Percentiles rank a stretch among this genome's conserved stretches.
phyloP scores from a whole-genome alignment of 1,140 invertebrate genomes.

The Trichoplusia ni region DNA sequence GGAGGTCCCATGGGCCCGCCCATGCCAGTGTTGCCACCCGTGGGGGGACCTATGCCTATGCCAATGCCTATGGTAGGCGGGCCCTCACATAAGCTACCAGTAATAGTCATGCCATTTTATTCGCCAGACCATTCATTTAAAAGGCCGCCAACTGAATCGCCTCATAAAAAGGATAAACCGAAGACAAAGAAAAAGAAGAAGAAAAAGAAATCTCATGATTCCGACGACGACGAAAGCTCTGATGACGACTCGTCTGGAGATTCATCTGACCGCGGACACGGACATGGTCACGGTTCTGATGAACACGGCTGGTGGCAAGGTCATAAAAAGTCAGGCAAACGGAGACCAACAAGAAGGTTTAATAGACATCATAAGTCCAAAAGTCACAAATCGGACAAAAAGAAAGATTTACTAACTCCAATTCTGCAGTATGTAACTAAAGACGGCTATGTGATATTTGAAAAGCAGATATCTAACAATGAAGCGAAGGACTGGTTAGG shows the following conservation, averaged over 20 bases:
- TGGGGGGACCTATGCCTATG: constrained; percentile 37
- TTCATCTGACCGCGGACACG: neutral
- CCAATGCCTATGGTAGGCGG: constrained; percentile 44
- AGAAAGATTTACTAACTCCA: constrained; percentile 55
- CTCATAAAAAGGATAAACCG: neutral
- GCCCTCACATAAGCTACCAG: constrained; percentile 67
- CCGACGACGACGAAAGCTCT: constrained; percentile 47
- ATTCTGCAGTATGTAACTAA: constrained; percentile 70
- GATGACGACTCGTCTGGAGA: constrained; percentile 33
- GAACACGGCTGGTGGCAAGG: constrained; percentile 51
- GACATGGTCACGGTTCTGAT: constrained; percentile 24
- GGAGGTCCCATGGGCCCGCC: constrained; percentile 5
- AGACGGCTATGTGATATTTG: constrained; percentile 72
- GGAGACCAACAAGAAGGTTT: constrained; percentile 34
- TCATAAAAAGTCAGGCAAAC: constrained; percentile 2
- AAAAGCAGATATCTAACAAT: constrained; percentile 67
- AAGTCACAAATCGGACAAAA: constrained; percentile 38
- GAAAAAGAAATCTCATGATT: constrained; percentile 37
- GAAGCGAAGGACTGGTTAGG: constrained; percentile 69
- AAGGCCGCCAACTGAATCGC: constrained; percentile 22
- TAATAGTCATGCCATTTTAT: constrained; percentile 76
- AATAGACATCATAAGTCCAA: constrained; percentile 34
- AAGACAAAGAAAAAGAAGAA: constrained; percentile 27
- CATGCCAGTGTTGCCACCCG: constrained; percentile 30
- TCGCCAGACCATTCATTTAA: constrained; percentile 59